Conservation (phyloP, 2,113 vertebrate genomes). For the Notothenia coriiceps region DNA sequence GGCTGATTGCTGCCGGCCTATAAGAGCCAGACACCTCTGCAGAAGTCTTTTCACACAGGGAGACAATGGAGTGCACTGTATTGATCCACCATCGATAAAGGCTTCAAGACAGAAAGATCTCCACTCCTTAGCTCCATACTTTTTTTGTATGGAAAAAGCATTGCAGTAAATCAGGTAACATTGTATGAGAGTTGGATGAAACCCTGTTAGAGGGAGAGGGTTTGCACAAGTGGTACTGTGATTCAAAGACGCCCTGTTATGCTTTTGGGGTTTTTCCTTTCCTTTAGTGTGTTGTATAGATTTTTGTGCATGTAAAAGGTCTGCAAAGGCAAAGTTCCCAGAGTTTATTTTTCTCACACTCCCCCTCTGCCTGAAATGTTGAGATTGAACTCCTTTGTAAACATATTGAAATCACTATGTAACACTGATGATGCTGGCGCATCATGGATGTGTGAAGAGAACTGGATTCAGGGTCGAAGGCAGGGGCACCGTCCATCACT, state of each 20-base stretch:
- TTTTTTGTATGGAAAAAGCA: slow-evolving; percentile 10
- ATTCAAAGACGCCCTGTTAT: slow-evolving; percentile 1
- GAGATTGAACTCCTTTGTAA: too few relatives aligned
- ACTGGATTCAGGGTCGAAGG: too few relatives aligned
- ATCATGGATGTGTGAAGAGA: too few relatives aligned
- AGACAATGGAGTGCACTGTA: slow-evolving; percentile 41
- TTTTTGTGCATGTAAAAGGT: too few relatives aligned
- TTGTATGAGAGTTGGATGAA: slow-evolving; percentile 33
- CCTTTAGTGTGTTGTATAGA: too few relatives aligned
- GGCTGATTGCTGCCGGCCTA: slow-evolving; percentile 39
- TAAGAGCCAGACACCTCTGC: slow-evolving; percentile 24
- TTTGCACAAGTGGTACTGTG: slow-evolving; percentile 19
- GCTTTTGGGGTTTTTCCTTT: too few relatives aligned
- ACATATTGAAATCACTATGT: too few relatives aligned
- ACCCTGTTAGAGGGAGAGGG: slow-evolving; percentile 41
- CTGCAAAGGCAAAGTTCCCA: too few relatives aligned
- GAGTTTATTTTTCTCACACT: too few relatives aligned
- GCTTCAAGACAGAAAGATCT: slow-evolving; percentile 51
- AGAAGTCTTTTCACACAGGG: slow-evolving; percentile 41
- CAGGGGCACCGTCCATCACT: too few relatives aligned
- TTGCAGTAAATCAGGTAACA: slow-evolving; percentile 57
- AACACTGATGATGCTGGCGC: too few relatives aligned
- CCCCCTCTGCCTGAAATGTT: too few relatives aligned
- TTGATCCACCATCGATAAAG: slow-evolving; percentile 65
- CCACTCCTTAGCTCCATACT: slow-evolving; percentile 31